A percentile compares a stretch with the other conserved stretches of the same genome.
Conservation (phyloP, 2,888 invertebrate species). For the Fragum sueziense region DNA sequence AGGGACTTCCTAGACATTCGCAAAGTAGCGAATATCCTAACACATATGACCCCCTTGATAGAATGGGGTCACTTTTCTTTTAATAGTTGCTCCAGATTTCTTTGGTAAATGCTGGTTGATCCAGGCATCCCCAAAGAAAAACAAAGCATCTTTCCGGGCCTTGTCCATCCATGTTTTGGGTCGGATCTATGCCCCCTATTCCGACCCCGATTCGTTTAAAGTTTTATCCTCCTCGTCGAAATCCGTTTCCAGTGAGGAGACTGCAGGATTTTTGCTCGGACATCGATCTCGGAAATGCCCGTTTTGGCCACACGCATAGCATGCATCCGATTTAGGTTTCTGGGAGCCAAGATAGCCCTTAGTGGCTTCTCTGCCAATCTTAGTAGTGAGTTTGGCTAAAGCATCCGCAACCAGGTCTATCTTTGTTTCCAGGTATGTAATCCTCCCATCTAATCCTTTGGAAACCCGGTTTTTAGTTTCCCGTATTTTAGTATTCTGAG, state of each 20-base stretch:
- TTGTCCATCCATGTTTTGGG: too few relatives aligned
- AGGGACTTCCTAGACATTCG: too few relatives aligned
- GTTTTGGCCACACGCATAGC: not conserved
- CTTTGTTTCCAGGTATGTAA: not conserved
- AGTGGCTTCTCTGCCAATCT: not conserved
- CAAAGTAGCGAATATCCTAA: too few relatives aligned
- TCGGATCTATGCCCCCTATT: not conserved
- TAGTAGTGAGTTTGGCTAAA: not conserved
- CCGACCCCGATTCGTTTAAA: not conserved
- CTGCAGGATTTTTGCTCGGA: not conserved
- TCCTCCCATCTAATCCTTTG: not conserved
- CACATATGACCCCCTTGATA: too few relatives aligned
- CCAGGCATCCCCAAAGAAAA: too few relatives aligned
- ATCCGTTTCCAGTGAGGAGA: not conserved
- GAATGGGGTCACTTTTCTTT: too few relatives aligned
- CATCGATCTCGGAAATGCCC: not conserved
- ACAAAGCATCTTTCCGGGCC: too few relatives aligned
- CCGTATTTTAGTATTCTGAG: not conserved
- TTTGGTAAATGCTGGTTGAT: too few relatives aligned
- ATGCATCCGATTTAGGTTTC: not conserved
- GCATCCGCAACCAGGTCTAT: not conserved
- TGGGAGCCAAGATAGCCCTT: not conserved
- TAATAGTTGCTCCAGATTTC: too few relatives aligned
- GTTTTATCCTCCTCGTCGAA: not conserved
- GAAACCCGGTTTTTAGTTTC: not conserved